Base-by-base conservation (phyloP, 1,140 invertebrate genomes). In the Tetramorium simillimum region DNA sequence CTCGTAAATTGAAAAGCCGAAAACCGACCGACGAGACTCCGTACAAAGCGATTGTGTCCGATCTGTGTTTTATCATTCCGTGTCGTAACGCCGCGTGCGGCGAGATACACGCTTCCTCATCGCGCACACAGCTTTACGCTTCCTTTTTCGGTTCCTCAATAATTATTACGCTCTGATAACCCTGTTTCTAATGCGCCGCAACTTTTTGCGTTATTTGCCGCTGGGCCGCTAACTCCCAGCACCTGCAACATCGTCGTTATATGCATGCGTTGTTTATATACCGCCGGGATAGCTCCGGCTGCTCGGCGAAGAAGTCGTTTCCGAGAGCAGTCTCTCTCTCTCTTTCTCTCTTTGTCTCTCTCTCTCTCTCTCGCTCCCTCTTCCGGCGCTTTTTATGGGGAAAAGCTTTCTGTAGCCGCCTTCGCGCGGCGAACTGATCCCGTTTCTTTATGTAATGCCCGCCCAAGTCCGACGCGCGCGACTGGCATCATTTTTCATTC, bases 401-500 rank as follows among this genome's bases (percentile, higher is more conserved):
- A 82, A 82, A 82, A 82, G 80, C 80, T 82, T 82, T 82, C 51
- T 73, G 67, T 82, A 73, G 67, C 67, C 46, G 33, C 46, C 46
- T 58, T 46, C 40, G 24, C 46, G 7, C 43, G 18, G 69, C 18
- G 40, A 75, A 60, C 69, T 75, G 80, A 84, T 84, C 69, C 53
- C 53, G 53, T 73, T 84, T 84, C 40, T 75, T 84, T 75, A 81
- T 70, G 65, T 70, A 73, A 84, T 73, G 56, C 69, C 24, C 28
- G 56, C 40, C 40, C 53, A 33, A 60, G 69, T 73, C 51, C 51
- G 24, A 60, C 53, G 40, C 80, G 40, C 53, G 69, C 69, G 53
- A 82, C 80, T 60, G 24, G 37, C 67, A 60, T 84, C 69, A 75
- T 84, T 84, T 84, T 75, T 75, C 69, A 84, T 75, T 84, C 69